Evolutionary conservation across 2,888 invertebrate species (phyloP), one percentile per base, ranked within the genome.

Genomic region (Malachius bipustulatus): DNA sequence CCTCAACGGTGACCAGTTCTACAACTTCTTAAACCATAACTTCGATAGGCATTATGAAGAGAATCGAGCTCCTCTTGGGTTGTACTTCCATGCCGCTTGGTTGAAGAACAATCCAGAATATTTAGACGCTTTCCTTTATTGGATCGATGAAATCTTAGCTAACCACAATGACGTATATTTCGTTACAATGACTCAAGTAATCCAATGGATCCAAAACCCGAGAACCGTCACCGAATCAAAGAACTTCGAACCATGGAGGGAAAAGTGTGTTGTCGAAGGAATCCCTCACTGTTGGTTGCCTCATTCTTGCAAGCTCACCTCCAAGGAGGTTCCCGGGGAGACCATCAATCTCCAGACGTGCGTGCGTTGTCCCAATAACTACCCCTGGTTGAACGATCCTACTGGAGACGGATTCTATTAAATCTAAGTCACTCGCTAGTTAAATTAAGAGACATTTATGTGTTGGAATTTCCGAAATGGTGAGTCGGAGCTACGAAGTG

Each of bases 51-150:
- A 89, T 60, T 89, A 89, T 64, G 80, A 85, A 46, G 84, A 85
- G 59, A 89, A 89, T 60, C 77, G 88, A 40, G 88, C 89, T 4
- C 89, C 89, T 0, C 64, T 89, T 4, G 89, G 88, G 48, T 73
- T 90, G 15, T 89, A 87, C 64, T 90, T 89, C 82, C 89, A 90
- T 65, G 89, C 89, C 1, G 89, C 89, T 19, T 90, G 89, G 89
- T 65, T 90, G 45, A 87, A 82, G 64, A 89, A 89, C 63, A 89
- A 90, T 57, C 89, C 89, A 29, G 90, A 91, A 62, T 89, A 77
- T 61, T 68, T 90, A 45, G 90, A 90, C 55, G 89, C 89, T 34
- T 90, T 91, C 75, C 68, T 89, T 12, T 88, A 82, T 60, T 91
- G 90, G 90, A 80, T 91, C 55, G 90, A 91, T 59, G 90, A 91